Percentiles rank a stretch among this genome's conserved stretches.
Evolutionary conservation across 1,140 invertebrate genomes (phyloP).

Genomic region (Coenobita brevimanus): DNA sequence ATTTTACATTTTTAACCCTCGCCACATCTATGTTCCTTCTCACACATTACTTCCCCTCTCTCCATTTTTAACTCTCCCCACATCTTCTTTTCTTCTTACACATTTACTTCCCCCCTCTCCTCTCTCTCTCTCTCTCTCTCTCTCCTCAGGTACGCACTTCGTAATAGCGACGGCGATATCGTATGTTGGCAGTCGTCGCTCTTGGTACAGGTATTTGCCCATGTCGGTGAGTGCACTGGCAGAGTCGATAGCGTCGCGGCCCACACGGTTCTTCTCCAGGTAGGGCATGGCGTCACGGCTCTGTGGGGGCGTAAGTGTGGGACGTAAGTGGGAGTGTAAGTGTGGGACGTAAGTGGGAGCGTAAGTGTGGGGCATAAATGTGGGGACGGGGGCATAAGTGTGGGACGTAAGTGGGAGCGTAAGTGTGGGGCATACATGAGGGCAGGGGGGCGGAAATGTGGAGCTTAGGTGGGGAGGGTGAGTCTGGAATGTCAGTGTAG

Average conservation of each 20-base stretch:
- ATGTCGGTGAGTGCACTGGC: conserved; percentile 95
- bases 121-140: background rate
- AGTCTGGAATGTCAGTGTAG: no score
- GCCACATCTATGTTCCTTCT: no score
- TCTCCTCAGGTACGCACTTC: conserved; percentile 82
- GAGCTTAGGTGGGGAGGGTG: background rate
- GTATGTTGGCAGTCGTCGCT: conserved; percentile 93
- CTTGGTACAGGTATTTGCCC: conserved; percentile 97
- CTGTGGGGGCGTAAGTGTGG: conserved; percentile 74
- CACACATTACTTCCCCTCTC: no score
- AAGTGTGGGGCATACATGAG: background rate
- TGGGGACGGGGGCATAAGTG: background rate
- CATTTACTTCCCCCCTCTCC: background rate
- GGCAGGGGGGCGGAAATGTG: background rate
- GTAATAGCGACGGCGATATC: conserved; percentile 96
- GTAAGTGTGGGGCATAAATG: background rate
- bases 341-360: background rate
- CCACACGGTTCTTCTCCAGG: conserved; percentile 92
- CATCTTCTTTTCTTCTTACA: background rate
- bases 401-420: background rate
- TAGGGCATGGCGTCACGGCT: conserved; percentile 95
- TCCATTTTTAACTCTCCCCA: no score
- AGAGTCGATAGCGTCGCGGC: conserved; percentile 93
- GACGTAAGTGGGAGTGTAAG: background rate
- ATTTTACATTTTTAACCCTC: no score